Conservation (phyloP, 2,888 invertebrate genomes). For the Ormyrus thymus region DNA sequence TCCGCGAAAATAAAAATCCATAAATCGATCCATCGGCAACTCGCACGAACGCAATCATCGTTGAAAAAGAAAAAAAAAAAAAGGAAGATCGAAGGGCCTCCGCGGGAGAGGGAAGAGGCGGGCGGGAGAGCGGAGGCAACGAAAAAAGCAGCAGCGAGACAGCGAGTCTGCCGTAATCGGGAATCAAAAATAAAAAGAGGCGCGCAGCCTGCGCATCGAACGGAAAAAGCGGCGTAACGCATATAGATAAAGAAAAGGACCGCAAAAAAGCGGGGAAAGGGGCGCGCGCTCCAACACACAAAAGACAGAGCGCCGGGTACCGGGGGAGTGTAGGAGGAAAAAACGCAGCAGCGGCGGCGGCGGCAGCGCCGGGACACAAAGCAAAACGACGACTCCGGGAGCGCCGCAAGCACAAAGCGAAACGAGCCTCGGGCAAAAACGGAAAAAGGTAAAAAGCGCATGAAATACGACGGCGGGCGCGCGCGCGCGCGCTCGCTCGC, state of each 20-base stretch:
- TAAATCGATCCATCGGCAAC: conserved; percentile 37
- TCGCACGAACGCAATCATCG: conserved; percentile 26
- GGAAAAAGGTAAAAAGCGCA: conserved; percentile 39
- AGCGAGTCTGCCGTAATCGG: conserved; percentile 3
- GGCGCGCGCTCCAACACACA: background rate
- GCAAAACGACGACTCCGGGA: background rate
- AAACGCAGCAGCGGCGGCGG: background rate
- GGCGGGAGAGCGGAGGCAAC: background rate
- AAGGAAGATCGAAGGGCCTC: background rate
- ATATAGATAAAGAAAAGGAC: conserved; percentile 43
- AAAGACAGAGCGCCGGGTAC: conserved; percentile 18
- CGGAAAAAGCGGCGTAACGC: conserved; percentile 24
- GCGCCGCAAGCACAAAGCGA: conserved; percentile 1
- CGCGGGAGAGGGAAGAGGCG: background rate
- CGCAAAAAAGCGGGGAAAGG: conserved; percentile 16
- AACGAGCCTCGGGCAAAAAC: background rate
- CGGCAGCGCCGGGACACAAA: background rate
- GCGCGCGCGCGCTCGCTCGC: background rate
- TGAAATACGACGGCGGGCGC: conserved; percentile 34
- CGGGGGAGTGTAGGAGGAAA: background rate
- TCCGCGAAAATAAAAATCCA: conserved; percentile 27
- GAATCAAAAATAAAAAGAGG: conserved; percentile 32
- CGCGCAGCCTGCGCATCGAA: background rate
- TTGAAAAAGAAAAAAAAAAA: conserved; percentile 3
- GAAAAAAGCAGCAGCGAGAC: too few species aligned